Evolutionary conservation across 2,113 vertebrate genomes (phyloP).

Genomic region (Gobiocypris rarus): DNA sequence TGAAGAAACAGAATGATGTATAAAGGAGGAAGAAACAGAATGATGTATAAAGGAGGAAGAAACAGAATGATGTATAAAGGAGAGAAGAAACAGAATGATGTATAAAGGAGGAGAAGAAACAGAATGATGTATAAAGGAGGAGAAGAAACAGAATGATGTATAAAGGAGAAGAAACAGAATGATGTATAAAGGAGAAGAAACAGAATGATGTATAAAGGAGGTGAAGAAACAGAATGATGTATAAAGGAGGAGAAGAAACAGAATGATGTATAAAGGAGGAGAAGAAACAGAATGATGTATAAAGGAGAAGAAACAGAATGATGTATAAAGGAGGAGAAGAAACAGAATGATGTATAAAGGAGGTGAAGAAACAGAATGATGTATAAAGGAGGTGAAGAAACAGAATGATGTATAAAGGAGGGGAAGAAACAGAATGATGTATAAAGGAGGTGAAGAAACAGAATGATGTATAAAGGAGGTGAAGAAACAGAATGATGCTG

Average conservation of each 20-base stretch:
- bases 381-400: not conserved
- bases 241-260: not conserved
- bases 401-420: not conserved
- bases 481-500: conserved; percentile 5
- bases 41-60: not conserved
- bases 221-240: conserved; percentile 8
- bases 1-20: conserved; percentile 2
- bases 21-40: not conserved
- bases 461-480: not conserved
- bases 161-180: not conserved
- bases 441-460: not conserved
- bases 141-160: conserved; percentile 3
- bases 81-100: no score
- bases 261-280: not conserved
- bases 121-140: not conserved
- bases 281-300: conserved; percentile 7
- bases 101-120: not conserved
- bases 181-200: no score
- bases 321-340: not conserved
- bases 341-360: not conserved
- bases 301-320: no score
- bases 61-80: conserved; percentile 17
- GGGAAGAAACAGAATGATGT: conserved; percentile 8
- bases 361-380: conserved; percentile 9
- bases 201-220: not conserved